Evolutionary conservation across 2,797 vertebrate genomes (phyloP).

Genomic region (Petrocephalus sullivani): DNA sequence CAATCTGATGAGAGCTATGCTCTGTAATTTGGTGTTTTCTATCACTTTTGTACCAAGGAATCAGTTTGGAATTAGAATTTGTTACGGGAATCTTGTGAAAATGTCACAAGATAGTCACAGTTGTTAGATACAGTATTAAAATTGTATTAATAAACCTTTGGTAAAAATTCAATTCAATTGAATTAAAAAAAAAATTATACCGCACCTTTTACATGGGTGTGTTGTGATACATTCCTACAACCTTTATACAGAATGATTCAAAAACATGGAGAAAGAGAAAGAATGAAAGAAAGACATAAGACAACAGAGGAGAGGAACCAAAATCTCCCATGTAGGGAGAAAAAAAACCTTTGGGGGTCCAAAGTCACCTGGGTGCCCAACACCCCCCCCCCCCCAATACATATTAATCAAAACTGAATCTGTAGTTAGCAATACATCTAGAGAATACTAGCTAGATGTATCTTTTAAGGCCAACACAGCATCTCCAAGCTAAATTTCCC

Average conservation of each 20-base stretch:
- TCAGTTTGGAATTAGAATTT: not conserved
- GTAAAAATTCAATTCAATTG: not conserved
- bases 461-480: not conserved
- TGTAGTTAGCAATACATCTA: not conserved
- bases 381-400: not conserved
- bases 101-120: not conserved
- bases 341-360: not conserved
- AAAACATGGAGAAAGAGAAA: not conserved
- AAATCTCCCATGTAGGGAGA: not conserved
- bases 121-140: not conserved
- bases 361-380: not conserved
- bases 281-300: not conserved
- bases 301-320: not conserved
- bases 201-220: not conserved
- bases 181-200: not conserved
- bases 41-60: not conserved
- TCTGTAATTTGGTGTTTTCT: not conserved
- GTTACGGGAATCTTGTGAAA: not conserved
- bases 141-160: not conserved
- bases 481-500: not conserved
- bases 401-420: not conserved
- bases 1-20: not conserved
- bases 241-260: not conserved
- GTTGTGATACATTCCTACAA: not conserved
- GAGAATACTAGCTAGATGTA: not conserved